Evolutionary conservation across 2,888 invertebrate genomes (phyloP), one percentile per base, ranked within the genome.

Genomic region (Spodoptera picta): DNA sequence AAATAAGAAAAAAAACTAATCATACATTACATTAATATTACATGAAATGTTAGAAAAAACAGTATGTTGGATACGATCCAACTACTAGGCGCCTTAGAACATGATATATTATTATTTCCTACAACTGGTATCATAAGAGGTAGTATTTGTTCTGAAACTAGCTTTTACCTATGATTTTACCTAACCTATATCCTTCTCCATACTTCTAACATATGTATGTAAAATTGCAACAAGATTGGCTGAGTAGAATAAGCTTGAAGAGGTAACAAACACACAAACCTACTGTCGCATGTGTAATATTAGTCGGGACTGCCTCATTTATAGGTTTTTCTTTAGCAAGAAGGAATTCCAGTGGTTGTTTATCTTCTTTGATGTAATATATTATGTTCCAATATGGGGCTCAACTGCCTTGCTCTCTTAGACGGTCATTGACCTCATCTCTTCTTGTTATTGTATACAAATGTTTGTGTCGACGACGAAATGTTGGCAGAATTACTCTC

Each of bases 331-430:
- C 41, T 55, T 65, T 19, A 3, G 9, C 24, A 53, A 44, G 41
- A 57, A 55, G 54, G 55, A 57, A 43, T 49, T 60, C 9, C 11
- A 9, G 36, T 57, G 45, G 66, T 73, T 67, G 64, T 64, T 67
- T 68, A 50, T 57, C 42, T 43, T 41, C 14, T 57, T 69, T 45
- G 49, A 64, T 12, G 27, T 52, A 48, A 65, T 69, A 65, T 67
- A 69, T 76, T 79, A 70, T 76, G 73, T 66, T 68, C 59, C 55
- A 63, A 70, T 78, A 68, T 53, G n/a, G 53, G 56, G 61, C 75
- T 73, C 64, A 60, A 69, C 36, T 67, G 65, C 47, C 62, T 67
- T 60, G 60, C 48, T 60, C 69, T 65, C 53, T 42, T 55, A 68
- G 43, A 58, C 68, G 73, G 71, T 71, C 80, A 74, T 60, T 41